phyloP scores from a whole-genome alignment of 1,140 invertebrate species.

The Plectrocnemia conspersa region DNA sequence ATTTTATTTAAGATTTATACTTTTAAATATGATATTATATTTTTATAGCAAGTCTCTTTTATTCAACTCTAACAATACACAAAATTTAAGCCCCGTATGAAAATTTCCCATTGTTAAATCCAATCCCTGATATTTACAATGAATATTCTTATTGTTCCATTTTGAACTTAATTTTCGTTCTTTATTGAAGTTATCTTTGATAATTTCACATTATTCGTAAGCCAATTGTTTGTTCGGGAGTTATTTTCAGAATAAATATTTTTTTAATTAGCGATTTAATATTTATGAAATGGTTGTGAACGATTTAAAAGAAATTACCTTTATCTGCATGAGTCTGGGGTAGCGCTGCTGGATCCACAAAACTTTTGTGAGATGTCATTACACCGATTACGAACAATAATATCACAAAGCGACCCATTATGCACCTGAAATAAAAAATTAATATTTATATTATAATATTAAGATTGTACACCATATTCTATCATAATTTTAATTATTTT shows the following conservation, averaged over 20 bases:
- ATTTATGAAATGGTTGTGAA: not conserved
- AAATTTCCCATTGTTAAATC: not conserved
- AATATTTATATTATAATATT: constrained; percentile 5
- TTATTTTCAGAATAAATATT: not conserved
- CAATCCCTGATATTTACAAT: constrained; percentile 3
- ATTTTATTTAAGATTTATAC: no score
- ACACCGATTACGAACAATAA: constrained; percentile 17
- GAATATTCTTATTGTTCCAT: not conserved
- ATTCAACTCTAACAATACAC: no score
- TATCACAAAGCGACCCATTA: constrained; percentile 22
- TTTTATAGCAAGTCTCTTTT: no score
- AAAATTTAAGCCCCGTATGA: no score
- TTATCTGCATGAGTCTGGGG: constrained; percentile 19
- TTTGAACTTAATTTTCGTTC: not conserved
- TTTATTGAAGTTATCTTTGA: constrained; percentile 2
- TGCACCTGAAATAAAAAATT: constrained; percentile 6
- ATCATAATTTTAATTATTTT: no score
- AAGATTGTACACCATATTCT: no score
- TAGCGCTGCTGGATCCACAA: constrained; percentile 26
- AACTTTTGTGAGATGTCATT: constrained; percentile 29
- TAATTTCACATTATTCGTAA: not conserved
- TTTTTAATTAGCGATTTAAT: not conserved
- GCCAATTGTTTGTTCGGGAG: not conserved
- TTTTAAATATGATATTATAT: no score
- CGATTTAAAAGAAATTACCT: constrained; percentile 17